Percentiles rank a stretch among this genome's conserved stretches.
phyloP scores from a whole-genome alignment of 2,888 invertebrate species.

The Tipula helvola region DNA sequence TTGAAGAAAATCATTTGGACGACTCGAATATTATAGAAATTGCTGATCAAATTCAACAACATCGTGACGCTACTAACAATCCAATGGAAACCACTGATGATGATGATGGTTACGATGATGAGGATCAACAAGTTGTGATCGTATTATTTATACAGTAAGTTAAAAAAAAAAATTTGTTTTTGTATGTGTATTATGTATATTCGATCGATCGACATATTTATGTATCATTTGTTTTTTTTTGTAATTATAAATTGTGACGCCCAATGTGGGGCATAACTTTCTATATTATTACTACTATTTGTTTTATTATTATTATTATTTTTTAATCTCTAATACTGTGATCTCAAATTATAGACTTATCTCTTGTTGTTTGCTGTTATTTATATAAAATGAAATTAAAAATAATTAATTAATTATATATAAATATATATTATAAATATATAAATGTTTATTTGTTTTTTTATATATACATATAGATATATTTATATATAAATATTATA shows the following conservation, averaged over 20 bases:
- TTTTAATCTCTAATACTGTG: slow-evolving; percentile 38
- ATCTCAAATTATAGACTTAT: slow-evolving; percentile 26
- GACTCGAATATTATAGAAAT: neutral
- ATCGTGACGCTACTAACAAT: neutral
- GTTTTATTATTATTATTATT: slow-evolving; percentile 9
- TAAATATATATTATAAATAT: neutral
- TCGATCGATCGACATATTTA: slow-evolving; percentile 10
- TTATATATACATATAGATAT: neutral
- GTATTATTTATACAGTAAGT: slow-evolving; percentile 8
- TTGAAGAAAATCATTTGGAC: slow-evolving; percentile 11
- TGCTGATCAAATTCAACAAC: slow-evolving; percentile 7
- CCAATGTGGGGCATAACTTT: neutral
- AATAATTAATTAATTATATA: neutral
- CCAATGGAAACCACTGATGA: neutral
- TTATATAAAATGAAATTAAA: slow-evolving; percentile 8
- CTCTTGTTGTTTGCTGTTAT: slow-evolving; percentile 5
- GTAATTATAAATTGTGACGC: slow-evolving; percentile 7
- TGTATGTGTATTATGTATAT: neutral
- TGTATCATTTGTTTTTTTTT: no score
- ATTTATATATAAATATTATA: no score
- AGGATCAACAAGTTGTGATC: slow-evolving; percentile 10
- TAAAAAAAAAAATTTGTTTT: no score
- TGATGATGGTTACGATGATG: slow-evolving; percentile 4
- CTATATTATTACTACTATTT: neutral
- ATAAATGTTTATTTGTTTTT: neutral